phyloP scores from a whole-genome alignment of 2,888 invertebrate species.

The Andrena marginata region DNA sequence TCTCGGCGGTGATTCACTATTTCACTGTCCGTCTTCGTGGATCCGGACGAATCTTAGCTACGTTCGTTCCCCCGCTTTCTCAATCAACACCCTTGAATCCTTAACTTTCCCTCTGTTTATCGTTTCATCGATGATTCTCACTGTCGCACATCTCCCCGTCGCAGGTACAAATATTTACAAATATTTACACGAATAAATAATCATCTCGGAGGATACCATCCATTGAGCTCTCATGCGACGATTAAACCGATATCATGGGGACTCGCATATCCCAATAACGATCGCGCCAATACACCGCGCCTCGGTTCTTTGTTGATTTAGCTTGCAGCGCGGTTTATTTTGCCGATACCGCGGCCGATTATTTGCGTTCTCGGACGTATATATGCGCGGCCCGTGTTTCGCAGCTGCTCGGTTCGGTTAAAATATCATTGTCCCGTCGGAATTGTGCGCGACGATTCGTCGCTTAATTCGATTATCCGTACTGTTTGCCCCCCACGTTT shows the following conservation, averaged over 20 bases:
- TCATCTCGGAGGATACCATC: slow-evolving; percentile 61
- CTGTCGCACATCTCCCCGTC: slow-evolving; percentile 55
- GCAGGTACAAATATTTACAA: slow-evolving; percentile 81
- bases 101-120: not conserved
- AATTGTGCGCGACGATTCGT: slow-evolving; percentile 45
- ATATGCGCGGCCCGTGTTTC: slow-evolving; percentile 45
- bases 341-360: slow-evolving; percentile 53
- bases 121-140: slow-evolving; percentile 18
- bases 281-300: slow-evolving; percentile 48
- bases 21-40: not conserved
- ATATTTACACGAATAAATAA: slow-evolving; percentile 79
- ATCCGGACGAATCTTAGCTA: not conserved
- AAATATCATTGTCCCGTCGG: slow-evolving; percentile 54
- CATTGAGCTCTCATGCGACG: slow-evolving; percentile 62
- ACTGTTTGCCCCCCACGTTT: slow-evolving; percentile 14
- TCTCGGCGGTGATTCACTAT: too few species aligned
- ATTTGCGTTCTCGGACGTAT: slow-evolving; percentile 53
- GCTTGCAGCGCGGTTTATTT: slow-evolving; percentile 58
- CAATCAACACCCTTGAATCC: not conserved
- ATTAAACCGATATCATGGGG: slow-evolving; percentile 60
- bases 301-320: slow-evolving; percentile 59
- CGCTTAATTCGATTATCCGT: slow-evolving; percentile 49
- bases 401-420: slow-evolving; percentile 49
- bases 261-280: slow-evolving; percentile 46
- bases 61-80: not conserved